phyloP scores from a whole-genome alignment of 1,140 invertebrate species.

The Antheraea mylitta region DNA sequence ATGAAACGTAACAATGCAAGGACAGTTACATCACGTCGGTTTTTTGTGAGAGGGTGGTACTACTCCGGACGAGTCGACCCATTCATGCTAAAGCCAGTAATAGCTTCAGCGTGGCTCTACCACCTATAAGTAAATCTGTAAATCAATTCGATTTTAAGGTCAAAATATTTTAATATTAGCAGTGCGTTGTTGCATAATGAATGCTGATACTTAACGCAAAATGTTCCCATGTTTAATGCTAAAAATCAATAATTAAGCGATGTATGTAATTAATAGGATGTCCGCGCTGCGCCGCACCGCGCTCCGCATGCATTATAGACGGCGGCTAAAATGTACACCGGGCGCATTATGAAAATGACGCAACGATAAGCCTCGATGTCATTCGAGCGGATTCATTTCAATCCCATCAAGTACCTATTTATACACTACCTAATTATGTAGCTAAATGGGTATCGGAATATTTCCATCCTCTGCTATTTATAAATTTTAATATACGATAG shows the following conservation, averaged over 20 bases:
- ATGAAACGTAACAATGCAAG: no score
- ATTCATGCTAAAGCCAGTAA: no score
- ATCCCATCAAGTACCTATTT: neutral
- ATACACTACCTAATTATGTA: neutral
- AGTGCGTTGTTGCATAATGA: neutral
- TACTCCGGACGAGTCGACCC: no score
- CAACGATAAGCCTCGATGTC: constrained; percentile 47
- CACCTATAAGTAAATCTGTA: no score
- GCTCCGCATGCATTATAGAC: constrained; percentile 57
- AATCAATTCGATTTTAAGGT: no score
- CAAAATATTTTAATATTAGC: neutral
- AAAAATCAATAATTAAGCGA: constrained; percentile 73
- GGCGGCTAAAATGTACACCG: constrained; percentile 45
- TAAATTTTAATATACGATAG: neutral
- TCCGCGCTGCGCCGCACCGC: constrained; percentile 30
- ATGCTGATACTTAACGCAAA: constrained; percentile 31
- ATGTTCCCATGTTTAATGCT: constrained; percentile 60
- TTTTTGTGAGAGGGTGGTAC: no score
- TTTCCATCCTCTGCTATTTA: neutral
- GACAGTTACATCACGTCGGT: no score
- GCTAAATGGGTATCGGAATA: neutral
- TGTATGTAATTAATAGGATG: constrained; percentile 68
- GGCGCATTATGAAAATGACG: constrained; percentile 71
- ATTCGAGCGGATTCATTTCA: neutral
- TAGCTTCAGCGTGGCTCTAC: no score